Percentiles rank a stretch among this genome's conserved stretches.
phyloP scores from a whole-genome alignment of 2,888 invertebrate species.

The Cabera pusaria region DNA sequence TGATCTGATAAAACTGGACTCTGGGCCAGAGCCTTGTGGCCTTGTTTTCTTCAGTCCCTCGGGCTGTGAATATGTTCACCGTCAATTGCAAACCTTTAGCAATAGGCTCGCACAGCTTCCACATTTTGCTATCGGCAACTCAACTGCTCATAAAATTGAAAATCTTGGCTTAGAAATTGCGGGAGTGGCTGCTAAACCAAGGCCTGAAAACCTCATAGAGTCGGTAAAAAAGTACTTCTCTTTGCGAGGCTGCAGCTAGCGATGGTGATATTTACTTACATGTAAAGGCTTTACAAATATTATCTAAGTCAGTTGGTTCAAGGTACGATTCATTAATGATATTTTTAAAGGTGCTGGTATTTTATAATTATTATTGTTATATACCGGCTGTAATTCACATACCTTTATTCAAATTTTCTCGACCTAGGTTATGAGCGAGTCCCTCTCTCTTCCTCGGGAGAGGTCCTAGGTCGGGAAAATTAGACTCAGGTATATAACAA shows the following conservation, averaged over 20 bases:
- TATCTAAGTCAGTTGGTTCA: slow-evolving; percentile 1
- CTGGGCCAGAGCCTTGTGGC: slow-evolving; percentile 45
- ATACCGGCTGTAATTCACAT: too few species aligned
- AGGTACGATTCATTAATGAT: slow-evolving; percentile 7
- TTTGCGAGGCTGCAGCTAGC: slow-evolving; percentile 35
- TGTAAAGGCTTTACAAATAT: neutral
- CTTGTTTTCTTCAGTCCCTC: slow-evolving; percentile 76
- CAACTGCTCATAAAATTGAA: slow-evolving; percentile 71
- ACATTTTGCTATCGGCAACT: slow-evolving; percentile 74
- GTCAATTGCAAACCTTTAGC: slow-evolving; percentile 67
- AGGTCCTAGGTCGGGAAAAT: too few species aligned
- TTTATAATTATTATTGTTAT: slow-evolving; percentile 20
- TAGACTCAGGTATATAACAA: too few species aligned
- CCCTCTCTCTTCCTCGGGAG: too few species aligned
- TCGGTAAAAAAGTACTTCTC: slow-evolving; percentile 55
- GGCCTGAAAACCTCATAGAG: slow-evolving; percentile 57
- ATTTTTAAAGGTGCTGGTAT: slow-evolving; percentile 35
- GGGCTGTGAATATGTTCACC: slow-evolving; percentile 69
- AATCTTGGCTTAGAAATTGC: slow-evolving; percentile 71
- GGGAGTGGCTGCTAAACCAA: slow-evolving; percentile 61
- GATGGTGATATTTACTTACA: neutral
- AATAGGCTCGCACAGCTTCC: slow-evolving; percentile 60
- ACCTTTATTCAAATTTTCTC: too few species aligned
- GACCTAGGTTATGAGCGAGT: too few species aligned
- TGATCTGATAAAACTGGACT: slow-evolving; percentile 52